Evolutionary conservation across 2,888 invertebrate species (phyloP), one percentile per base, ranked within the genome.

Genomic region (Drosophila mercatorum): DNA sequence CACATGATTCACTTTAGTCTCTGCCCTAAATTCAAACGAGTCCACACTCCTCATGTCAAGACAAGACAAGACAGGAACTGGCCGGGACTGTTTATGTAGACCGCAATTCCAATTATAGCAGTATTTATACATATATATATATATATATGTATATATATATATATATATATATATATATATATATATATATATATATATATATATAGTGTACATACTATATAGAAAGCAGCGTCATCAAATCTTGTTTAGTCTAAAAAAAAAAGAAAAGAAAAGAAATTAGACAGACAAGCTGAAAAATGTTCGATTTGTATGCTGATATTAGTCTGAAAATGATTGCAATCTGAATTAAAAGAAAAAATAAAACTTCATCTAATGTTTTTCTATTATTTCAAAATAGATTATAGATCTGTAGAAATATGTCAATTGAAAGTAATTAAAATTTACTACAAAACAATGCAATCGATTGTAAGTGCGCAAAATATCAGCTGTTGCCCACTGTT

Each of bases 1-100:
- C 58, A 53, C 65, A 75, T 78, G 76, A 75, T 47, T 72, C 77
- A 86, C 81, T 63, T 71, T 66, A 58, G 68, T 44, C 68, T 88
- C 69, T 83, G 83, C 81, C 83, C 86, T 78, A 80, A 83, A 80
- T 83, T 58, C 14, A 67, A 80, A 70, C 88, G 55, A 78, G 88
- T 82, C 70, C 74, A 63, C 36, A 60, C 51, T 65, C 66, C 55
- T 64, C 67, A 52, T 55, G 68, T 38, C 57, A 58, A 66, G 72
- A 58, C 68, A 57, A 63, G 77, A 60, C 71, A 51, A 49, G 28
- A 62, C 68, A 79, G 75, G 80, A 78, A 75, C 68, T 71, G 68
- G 73, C 68, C 43, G n/a, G 51, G 51, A 63, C 60, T 58, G 67
- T 56, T 52, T 69, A 73, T 78, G 47, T 47, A 46, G 56, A 62